Evolutionary conservation across 2,797 vertebrate species (phyloP), one percentile per base, ranked within the genome.

Genomic region (Hylomyscus alleni): DNA sequence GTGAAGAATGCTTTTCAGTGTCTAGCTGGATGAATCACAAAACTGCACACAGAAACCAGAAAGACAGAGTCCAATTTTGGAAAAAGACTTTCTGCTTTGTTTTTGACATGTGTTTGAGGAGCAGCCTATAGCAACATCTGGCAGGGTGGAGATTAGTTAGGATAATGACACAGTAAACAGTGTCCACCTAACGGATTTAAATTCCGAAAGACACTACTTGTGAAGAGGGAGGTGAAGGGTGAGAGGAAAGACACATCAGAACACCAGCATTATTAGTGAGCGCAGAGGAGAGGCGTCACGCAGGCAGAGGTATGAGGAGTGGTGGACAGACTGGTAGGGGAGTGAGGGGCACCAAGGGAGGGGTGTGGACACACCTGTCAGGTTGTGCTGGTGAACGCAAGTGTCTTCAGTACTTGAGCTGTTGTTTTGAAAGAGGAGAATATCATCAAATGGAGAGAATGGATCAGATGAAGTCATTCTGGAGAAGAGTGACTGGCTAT

Each of bases 41-140:
- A 91, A 52, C 13, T 10, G 0, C 56, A 52, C 0, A 17, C 22
- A 47, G 58, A 80, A 91, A 83, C 89, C 93, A 37, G 40, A 80
- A 84, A 88, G 73, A 58, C 5, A 86, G 78, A 89, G 77, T 78
- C 14, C 80, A 17, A 19, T 89, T 93, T 93, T 93, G 67, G 65
- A 91, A 84, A 80, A 40, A 75, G 19, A 73, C 31, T 67, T 44
- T 80, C 67, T 80, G 52, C 58, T 88, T 89, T 65, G 44, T 75
- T 93, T 93, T 67, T 85, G 84, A 83, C 15, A 56, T 20, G 50
- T 19, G 10, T 85, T 62, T 81, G 91, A 82, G 37, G 75, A 89
- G 47, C 29, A 86, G 60, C 47, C 78, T 50, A 4, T 52, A 22
- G 54, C 54, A 19, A 47, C 60, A 65, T n/a, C 52, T 40, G 75